Evolutionary conservation across 2,888 invertebrate species (phyloP).

Genomic region (Pasiphila rectangulata): DNA sequence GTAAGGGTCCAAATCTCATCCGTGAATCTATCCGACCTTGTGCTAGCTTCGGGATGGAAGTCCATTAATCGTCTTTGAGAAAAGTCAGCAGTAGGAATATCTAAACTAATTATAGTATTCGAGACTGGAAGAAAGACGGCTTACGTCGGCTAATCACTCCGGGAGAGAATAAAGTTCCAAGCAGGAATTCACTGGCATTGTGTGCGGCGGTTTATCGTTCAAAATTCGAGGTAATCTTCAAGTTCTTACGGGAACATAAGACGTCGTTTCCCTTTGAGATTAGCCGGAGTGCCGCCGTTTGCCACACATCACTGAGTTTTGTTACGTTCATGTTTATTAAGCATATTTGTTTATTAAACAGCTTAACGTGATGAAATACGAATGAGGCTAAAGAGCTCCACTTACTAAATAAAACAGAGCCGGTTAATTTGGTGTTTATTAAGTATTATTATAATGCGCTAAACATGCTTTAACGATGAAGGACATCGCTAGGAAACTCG

Average conservation of each 20-base stretch:
- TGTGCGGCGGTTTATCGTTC: constrained; percentile 40
- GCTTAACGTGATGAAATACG: constrained; percentile 7
- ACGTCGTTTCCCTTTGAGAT: constrained; percentile 45
- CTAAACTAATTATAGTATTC: background rate
- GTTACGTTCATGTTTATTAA: constrained; percentile 28
- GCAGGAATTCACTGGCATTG: constrained; percentile 21
- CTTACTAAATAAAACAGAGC: background rate
- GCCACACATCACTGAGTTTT: constrained; percentile 32
- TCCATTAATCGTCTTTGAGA: background rate
- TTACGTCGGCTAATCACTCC: constrained; percentile 25
- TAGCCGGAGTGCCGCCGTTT: constrained; percentile 33
- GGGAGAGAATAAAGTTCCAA: constrained; percentile 16
- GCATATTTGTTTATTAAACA: constrained; percentile 28
- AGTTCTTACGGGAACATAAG: constrained; percentile 44
- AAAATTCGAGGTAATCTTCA: constrained; percentile 47
- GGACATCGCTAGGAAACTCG: too few relatives aligned
- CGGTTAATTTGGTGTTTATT: background rate
- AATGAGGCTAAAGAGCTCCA: constrained; percentile 1
- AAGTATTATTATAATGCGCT: background rate
- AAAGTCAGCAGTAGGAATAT: background rate
- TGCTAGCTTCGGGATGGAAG: background rate
- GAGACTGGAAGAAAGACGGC: background rate
- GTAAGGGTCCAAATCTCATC: background rate
- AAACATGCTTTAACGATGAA: too few relatives aligned
- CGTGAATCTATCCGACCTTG: background rate